phyloP scores from a whole-genome alignment of 2,797 vertebrate genomes.

The Phrynocephalus vlangalii region DNA sequence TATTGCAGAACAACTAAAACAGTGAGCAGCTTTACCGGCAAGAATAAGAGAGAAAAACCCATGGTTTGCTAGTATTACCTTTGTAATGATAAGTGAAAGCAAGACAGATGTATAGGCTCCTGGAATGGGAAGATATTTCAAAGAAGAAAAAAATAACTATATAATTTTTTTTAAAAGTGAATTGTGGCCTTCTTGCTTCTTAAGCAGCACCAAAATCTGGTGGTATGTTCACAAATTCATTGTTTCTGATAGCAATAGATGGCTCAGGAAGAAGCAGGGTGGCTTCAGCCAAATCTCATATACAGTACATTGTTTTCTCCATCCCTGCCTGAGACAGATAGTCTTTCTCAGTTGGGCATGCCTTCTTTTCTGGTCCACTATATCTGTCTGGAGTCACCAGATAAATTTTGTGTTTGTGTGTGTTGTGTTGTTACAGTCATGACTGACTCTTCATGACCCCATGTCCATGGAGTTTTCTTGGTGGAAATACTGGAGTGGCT shows the following conservation, averaged over 20 bases:
- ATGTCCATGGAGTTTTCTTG: no score
- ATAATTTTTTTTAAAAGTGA: background rate
- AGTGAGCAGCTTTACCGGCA: background rate
- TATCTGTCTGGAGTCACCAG: background rate
- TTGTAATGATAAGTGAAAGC: background rate
- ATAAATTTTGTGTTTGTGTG: background rate
- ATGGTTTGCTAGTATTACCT: background rate
- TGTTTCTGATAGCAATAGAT: background rate
- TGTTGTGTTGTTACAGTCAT: no score
- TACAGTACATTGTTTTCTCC: background rate
- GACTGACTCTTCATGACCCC: no score
- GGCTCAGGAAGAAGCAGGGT: background rate
- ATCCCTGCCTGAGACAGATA: background rate
- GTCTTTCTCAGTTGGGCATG: background rate
- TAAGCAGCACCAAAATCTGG: no score
- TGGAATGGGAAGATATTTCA: background rate
- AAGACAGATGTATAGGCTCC: background rate
- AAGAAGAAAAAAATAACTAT: background rate
- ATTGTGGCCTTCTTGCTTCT: background rate
- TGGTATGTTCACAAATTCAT: no score
- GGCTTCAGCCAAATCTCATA: background rate
- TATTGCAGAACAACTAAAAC: background rate
- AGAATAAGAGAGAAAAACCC: background rate
- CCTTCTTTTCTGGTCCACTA: background rate
- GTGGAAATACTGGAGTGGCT: no score